phyloP scores from a whole-genome alignment of 2,888 invertebrate species.

The Cephus spinipes region DNA sequence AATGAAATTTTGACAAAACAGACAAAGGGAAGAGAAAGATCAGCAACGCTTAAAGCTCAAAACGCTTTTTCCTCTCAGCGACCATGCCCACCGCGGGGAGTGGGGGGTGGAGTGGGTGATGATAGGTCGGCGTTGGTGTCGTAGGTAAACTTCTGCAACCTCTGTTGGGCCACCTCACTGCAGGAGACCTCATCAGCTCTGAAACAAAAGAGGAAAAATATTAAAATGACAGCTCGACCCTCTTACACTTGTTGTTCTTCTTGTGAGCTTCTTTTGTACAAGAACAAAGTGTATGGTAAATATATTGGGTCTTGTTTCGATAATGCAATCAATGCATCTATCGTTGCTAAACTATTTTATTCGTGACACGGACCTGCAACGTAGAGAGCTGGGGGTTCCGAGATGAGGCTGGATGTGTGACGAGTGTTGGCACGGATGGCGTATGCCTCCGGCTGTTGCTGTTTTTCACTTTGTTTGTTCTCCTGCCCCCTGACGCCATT shows the following conservation, averaged over 20 bases:
- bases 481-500: constrained; percentile 55
- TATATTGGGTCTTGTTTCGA: neutral
- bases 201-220: constrained; percentile 37
- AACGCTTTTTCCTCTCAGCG: constrained; percentile 79
- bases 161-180: constrained; percentile 62
- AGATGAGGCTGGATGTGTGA: constrained; percentile 63
- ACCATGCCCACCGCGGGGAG: constrained; percentile 77
- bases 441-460: constrained; percentile 63
- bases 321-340: neutral
- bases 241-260: neutral
- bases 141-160: constrained; percentile 67
- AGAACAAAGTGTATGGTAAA: constrained; percentile 4
- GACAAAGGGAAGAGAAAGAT: neutral
- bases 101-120: constrained; percentile 58
- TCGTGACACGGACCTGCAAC: constrained; percentile 71
- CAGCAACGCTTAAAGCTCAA: constrained; percentile 69
- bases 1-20: neutral
- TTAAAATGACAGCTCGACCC: neutral
- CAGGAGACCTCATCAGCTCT: constrained; percentile 72
- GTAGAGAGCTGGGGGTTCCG: constrained; percentile 78
- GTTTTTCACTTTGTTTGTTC: constrained; percentile 70
- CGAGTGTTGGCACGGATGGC: constrained; percentile 53
- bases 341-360: neutral
- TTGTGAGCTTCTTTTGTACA: neutral
- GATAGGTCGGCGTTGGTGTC: constrained; percentile 56